Evolutionary conservation across 2,113 vertebrate species (phyloP), one percentile per base, ranked within the genome.

Genomic region (Brachypodius melanocephalos): DNA sequence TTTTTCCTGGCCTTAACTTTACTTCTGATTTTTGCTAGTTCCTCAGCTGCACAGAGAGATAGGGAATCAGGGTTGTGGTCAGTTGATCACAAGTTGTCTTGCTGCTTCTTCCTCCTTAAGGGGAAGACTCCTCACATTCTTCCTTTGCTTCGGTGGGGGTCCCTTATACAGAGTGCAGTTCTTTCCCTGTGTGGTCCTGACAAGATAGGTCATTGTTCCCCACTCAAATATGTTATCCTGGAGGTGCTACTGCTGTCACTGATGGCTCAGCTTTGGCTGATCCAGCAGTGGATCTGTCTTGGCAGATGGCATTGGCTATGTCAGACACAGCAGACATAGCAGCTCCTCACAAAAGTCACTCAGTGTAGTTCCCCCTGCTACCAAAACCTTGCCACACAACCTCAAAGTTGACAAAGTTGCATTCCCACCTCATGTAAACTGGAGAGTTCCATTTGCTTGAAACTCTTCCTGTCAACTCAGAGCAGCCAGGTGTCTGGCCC

Each of bases 41-140:
- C 10, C 13, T n/a, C 31, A 48, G 1, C 2, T 5, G 46, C 3
- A 0, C 15, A 73, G 31, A 10, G 17, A 14, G 14, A 40, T 5
- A 16, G 15, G 38, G 22, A 34, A 40, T 51, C 9, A 36, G 5
- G 17, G 4, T 8, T 65, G 31, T 6, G 4, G n/a, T 42, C 51
- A 11, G 15, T 22, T 46, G 12, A 11, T 40, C 42, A 62, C 8
- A 8, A 1, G 1, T 13, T 61, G 19, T 65, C 11, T 52, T 59
- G 10, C 31, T 24, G 11, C 26, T 77, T 40, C 25, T 36, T 82
- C 9, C 22, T 25, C 6, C 24, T 45, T 32, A 24, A 28, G 1
- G 14, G 10, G 3, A 51, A 7, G 14, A 20, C 15, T 43, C 15
- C 28, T 63, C 57, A 38, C 38, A 46, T 14, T 28, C 15, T n/a